Evolutionary conservation across 2,113 vertebrate species (phyloP).

Genomic region (Callipepla californica): DNA sequence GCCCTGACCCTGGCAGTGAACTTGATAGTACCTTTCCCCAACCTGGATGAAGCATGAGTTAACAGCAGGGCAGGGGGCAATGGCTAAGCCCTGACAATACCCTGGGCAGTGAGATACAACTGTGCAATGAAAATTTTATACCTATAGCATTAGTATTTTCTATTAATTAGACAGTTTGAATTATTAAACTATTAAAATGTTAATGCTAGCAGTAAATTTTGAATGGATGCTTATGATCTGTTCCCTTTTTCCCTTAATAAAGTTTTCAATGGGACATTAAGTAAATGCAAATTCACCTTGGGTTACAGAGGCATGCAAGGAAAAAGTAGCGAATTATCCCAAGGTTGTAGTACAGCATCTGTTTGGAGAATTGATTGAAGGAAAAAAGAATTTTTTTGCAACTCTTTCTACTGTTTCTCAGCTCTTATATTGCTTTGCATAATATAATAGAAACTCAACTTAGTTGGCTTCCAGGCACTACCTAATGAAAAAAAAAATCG

Average conservation of each 20-base stretch:
- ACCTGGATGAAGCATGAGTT: background rate
- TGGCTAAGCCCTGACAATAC: background rate
- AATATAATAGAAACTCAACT: background rate
- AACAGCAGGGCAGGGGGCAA: background rate
- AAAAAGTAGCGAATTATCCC: background rate
- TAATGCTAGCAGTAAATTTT: background rate
- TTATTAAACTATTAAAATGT: background rate
- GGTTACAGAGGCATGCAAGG: background rate
- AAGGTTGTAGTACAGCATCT: background rate
- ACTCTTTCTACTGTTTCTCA: background rate
- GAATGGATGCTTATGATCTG: fast-evolving
- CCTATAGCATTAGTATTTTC: background rate
- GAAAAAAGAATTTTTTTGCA: background rate
- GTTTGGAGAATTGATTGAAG: background rate
- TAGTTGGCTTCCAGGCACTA: background rate
- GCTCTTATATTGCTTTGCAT: background rate
- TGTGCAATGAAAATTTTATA: background rate
- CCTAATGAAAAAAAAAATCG: background rate
- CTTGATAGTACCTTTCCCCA: background rate
- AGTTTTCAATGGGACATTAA: background rate
- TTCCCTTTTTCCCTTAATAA: background rate
- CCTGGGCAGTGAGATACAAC: fast-evolving
- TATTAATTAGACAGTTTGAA: background rate
- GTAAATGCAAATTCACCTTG: background rate
- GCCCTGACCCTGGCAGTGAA: too few species aligned